Evolutionary conservation across 1,140 invertebrate genomes (phyloP), one percentile per base, ranked within the genome.

Genomic region (Scaptomyza graminum): DNA sequence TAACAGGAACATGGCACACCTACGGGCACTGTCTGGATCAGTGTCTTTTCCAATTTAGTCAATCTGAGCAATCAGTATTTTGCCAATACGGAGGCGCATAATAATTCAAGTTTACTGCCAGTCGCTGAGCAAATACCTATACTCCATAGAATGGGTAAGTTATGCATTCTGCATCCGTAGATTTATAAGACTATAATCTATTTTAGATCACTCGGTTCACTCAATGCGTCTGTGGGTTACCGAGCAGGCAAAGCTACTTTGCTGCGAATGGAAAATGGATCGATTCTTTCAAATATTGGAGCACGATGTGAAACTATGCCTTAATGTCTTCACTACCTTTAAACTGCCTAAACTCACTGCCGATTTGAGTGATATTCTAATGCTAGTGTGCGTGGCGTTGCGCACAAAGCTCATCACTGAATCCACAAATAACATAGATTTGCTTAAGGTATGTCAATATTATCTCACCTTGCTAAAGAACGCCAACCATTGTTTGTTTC

Each of bases 121-220:
- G 92, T 96, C 5, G 95, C 95, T 0, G 96, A 96, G 81, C 95
- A 96, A 92, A 96, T 96, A 85, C 95, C 96, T 3, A 94, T 96
- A 41, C 92, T 96, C 4, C 96, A 96, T 88, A 93, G 95, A 81
- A 92, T 96, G 57, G 94, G 94, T 94, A 84, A 41, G 44, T 37
- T 16, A n/a, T n/a, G n/a, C n/a, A n/a, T 6, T 5, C 31, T 34
- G 8, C 9, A n/a, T 3, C 1, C 7, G 0, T 41, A 18, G 3
- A n/a, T 12, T 5, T 3, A 15, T 5, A 12, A 18, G n/a, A 31
- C 52, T 6, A 46, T 25, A 8, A 39, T 34, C 0, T 9, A 3
- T 66, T 34, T 8, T 56, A 94, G 95, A 96, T 92, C 95, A 96
- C 79, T 95, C 95, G 0, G 93, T 96, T 9, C 95, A 96, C 78